Percentiles rank a stretch among this genome's conserved stretches.
phyloP scores from a whole-genome alignment of 2,113 vertebrate genomes.

The Chaetodon auriga region DNA sequence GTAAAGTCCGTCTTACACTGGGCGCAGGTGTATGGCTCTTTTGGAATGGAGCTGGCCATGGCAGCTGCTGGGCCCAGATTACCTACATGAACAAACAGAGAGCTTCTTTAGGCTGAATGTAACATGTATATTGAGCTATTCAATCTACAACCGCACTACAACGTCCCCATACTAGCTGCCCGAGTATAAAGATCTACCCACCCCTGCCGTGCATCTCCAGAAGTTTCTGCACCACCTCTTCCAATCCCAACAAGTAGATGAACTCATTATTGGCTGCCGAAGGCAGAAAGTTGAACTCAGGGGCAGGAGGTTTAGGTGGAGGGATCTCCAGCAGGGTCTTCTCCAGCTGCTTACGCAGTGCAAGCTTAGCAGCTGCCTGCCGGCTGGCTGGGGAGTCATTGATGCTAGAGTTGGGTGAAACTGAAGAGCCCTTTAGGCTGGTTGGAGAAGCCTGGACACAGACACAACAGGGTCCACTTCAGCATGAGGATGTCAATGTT shows the following conservation, averaged over 20 bases:
- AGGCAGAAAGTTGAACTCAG: constrained; percentile 96
- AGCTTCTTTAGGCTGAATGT: background rate
- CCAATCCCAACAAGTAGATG: constrained; percentile 96
- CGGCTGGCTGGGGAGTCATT: constrained; percentile 93
- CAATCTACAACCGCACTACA: background rate
- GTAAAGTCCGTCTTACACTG: constrained; percentile 99
- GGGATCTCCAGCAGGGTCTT: constrained; percentile 98
- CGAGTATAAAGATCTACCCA: constrained; percentile 22
- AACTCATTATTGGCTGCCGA: constrained; percentile 99
- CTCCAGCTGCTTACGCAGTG: constrained; percentile 96
- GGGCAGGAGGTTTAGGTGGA: constrained; percentile 94
- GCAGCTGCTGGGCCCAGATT: constrained; percentile 81
- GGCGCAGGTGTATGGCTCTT: constrained; percentile 93
- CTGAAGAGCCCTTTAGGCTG: constrained; percentile 88
- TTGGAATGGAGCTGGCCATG: constrained; percentile 74
- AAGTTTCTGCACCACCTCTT: constrained; percentile 97
- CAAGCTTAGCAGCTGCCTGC: constrained; percentile 95
- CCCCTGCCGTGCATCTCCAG: constrained; percentile 94
- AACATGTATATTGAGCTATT: background rate
- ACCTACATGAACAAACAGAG: constrained; percentile 70
- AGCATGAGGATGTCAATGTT: background rate
- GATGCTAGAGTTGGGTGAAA: constrained; percentile 76
- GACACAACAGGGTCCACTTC: background rate
- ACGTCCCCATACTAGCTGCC: background rate
- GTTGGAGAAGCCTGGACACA: constrained; percentile 88